Evolutionary conservation across 2,113 vertebrate genomes (phyloP).

Genomic region (cat (Felis catus)): DNA sequence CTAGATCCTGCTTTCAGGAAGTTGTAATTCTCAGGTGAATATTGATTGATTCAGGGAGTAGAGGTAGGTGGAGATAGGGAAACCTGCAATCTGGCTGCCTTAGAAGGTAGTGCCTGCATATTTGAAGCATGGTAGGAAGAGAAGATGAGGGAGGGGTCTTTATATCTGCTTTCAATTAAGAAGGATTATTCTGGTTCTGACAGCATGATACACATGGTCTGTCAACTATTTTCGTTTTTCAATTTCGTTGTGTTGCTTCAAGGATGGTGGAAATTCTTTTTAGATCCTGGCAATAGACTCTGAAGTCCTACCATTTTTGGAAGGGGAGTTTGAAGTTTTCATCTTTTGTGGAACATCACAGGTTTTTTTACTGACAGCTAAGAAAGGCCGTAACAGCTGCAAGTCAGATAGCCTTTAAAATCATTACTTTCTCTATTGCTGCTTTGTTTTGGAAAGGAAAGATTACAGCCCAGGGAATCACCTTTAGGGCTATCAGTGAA

Average conservation of each 20-base stretch:
- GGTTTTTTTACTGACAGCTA: neutral
- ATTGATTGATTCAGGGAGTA: neutral
- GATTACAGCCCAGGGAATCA: neutral
- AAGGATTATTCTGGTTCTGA: neutral
- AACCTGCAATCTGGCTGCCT: neutral
- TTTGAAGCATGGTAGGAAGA: neutral
- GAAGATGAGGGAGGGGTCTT: neutral
- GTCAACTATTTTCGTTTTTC: neutral
- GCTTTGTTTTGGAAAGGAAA: neutral
- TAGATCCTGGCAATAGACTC: neutral
- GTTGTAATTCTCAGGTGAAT: neutral
- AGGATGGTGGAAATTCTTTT: neutral
- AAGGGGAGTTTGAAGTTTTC: neutral
- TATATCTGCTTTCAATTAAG: neutral
- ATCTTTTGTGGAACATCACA: neutral
- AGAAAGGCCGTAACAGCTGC: neutral
- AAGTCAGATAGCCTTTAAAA: neutral
- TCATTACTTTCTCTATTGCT: neutral
- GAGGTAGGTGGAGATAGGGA: neutral
- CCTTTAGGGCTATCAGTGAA: neutral
- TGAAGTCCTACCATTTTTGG: neutral
- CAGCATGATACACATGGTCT: neutral
- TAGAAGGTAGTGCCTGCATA: neutral
- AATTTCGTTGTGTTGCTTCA: constrained; percentile 20
- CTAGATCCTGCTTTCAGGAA: neutral